A percentile compares a stretch with the other conserved stretches of the same genome.
Evolutionary conservation across 2,113 vertebrate genomes (phyloP).

Genomic region (Microcebus lehilahytsara): DNA sequence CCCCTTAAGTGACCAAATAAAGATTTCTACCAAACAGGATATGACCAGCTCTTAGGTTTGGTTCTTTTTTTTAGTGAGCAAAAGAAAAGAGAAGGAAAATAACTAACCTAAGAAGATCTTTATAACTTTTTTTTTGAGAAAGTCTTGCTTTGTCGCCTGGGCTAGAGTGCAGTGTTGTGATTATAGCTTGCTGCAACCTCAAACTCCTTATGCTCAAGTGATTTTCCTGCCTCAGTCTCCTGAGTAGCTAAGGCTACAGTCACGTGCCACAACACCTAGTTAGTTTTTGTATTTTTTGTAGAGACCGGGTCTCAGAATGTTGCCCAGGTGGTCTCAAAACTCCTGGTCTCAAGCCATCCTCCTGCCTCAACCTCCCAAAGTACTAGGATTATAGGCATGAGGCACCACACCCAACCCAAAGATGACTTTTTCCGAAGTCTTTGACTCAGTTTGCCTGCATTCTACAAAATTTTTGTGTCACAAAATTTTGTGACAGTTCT

Average conservation of each 20-base stretch:
- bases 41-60: conserved; percentile 23
- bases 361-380: background rate
- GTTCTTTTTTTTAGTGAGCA: conserved; percentile 16
- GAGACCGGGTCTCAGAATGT: too few relatives aligned
- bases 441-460: background rate
- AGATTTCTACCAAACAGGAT: conserved; percentile 25
- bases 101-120: conserved; percentile 23
- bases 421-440: background rate
- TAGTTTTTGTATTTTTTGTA: background rate
- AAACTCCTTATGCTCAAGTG: background rate
- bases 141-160: background rate
- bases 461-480: background rate
- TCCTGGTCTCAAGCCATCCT: background rate
- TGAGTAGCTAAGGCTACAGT: background rate
- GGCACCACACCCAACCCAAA: background rate
- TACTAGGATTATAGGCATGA: background rate
- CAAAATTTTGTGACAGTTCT: background rate
- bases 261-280: background rate
- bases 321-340: background rate
- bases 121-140: background rate
- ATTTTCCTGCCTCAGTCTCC: background rate
- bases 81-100: conserved; percentile 10
- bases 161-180: background rate
- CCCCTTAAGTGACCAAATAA: conserved; percentile 24
- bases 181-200: background rate